A percentile compares a stretch with the other conserved stretches of the same genome.
Evolutionary conservation across 2,113 vertebrate species (phyloP).

Genomic region (Bettongia penicillata): DNA sequence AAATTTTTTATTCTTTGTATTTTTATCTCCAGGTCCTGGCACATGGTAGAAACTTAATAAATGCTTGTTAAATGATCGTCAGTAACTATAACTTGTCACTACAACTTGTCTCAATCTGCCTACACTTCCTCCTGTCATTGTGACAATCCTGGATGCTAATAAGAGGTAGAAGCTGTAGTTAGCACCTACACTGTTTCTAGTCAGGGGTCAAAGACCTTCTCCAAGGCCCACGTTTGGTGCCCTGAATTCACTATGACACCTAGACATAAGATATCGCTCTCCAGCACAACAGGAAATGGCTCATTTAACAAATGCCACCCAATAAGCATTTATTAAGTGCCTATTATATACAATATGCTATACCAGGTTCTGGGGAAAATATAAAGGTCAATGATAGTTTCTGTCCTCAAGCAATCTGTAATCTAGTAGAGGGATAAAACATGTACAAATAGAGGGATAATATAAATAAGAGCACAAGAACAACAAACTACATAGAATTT

Average conservation of each 20-base stretch:
- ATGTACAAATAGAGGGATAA: not conserved
- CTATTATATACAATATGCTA: not conserved
- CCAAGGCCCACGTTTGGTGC: not conserved
- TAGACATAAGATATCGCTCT: not conserved
- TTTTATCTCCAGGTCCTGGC: too few species aligned
- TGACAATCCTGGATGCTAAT: conserved; percentile 6
- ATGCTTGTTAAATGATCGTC: too few species aligned
- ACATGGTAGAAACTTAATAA: too few species aligned
- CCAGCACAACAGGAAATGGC: not conserved
- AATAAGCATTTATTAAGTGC: not conserved
- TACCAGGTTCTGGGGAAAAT: not conserved
- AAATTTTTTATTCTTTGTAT: not conserved
- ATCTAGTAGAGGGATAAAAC: not conserved
- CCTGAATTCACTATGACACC: not conserved
- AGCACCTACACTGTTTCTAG: not conserved
- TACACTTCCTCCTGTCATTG: not conserved
- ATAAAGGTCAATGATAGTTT: not conserved
- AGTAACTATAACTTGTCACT: too few species aligned
- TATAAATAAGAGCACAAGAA: not conserved
- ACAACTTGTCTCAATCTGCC: conserved; percentile 1
- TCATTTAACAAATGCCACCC: not conserved
- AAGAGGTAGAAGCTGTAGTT: not conserved
- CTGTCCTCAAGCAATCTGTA: not conserved
- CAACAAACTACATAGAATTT: not conserved
- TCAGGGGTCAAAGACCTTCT: not conserved